Percentiles rank a stretch among this genome's conserved stretches.
Conservation (phyloP, 1,140 invertebrate genomes). For the Drosophila serrata region DNA sequence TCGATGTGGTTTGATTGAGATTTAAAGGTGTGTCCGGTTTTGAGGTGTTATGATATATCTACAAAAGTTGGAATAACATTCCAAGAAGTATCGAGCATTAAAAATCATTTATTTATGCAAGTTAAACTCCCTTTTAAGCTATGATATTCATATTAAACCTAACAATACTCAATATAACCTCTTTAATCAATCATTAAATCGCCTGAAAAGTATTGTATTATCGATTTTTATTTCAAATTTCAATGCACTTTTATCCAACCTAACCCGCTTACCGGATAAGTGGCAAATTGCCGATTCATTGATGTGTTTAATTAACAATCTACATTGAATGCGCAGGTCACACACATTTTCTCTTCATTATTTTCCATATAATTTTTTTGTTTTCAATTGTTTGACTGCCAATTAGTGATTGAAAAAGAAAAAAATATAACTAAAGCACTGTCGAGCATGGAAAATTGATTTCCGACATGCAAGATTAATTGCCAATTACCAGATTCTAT, state of each 20-base stretch:
- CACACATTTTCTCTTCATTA: conserved; percentile 4
- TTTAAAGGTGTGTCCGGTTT: conserved; percentile 44
- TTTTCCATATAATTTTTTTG: conserved; percentile 19
- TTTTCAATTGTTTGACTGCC: conserved; percentile 37
- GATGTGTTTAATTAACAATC: conserved; percentile 60
- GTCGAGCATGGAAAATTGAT: conserved; percentile 27
- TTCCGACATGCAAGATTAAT: conserved; percentile 64
- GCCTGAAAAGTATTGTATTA: background rate
- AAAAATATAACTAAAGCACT: conserved; percentile 15
- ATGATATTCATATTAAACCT: no score
- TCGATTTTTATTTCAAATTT: background rate
- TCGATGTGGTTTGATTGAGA: conserved; percentile 18
- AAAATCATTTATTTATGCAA: background rate
- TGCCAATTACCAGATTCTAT: conserved; percentile 50
- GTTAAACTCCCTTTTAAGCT: no score
- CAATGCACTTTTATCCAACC: background rate
- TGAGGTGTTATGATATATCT: background rate
- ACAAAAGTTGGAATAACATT: background rate
- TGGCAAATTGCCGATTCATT: conserved; percentile 48
- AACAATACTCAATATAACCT: background rate
- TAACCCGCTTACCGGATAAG: conserved; percentile 20
- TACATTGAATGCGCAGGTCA: conserved; percentile 7
- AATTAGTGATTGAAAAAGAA: conserved; percentile 50
- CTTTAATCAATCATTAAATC: background rate
- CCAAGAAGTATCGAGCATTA: background rate